Conservation (phyloP, 1,140 invertebrate genomes). For the Nasonia vitripennis region DNA sequence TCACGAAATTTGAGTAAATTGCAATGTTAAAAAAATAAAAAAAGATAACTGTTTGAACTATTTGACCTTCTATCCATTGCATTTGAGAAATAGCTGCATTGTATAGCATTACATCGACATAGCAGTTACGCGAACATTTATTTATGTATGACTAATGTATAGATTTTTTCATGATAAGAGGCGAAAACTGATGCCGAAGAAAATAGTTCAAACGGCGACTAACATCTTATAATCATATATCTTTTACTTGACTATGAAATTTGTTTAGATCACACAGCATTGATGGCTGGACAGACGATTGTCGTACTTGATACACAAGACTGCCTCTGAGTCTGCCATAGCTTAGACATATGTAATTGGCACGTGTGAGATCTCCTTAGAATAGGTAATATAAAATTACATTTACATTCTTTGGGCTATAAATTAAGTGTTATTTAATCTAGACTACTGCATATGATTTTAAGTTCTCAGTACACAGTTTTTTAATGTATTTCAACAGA, state of each 20-base stretch:
- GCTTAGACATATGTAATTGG: slow-evolving; percentile 14
- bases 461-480: background rate
- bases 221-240: background rate
- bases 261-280: slow-evolving; percentile 3
- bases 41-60: background rate
- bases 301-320: background rate
- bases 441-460: background rate
- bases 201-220: background rate
- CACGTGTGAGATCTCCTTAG: slow-evolving; percentile 24
- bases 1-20: background rate
- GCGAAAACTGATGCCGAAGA: background rate
- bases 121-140: background rate
- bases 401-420: background rate
- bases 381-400: background rate
- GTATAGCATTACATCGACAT: background rate
- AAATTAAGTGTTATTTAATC: background rate
- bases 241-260: background rate
- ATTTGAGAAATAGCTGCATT: background rate
- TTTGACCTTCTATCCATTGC: background rate
- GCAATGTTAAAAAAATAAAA: background rate
- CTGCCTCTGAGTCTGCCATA: background rate
- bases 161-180: background rate
- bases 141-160: background rate
- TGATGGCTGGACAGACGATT: background rate
- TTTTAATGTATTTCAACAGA: background rate